Conservation (phyloP, 2,113 vertebrate species). For the Grallaria varia region DNA sequence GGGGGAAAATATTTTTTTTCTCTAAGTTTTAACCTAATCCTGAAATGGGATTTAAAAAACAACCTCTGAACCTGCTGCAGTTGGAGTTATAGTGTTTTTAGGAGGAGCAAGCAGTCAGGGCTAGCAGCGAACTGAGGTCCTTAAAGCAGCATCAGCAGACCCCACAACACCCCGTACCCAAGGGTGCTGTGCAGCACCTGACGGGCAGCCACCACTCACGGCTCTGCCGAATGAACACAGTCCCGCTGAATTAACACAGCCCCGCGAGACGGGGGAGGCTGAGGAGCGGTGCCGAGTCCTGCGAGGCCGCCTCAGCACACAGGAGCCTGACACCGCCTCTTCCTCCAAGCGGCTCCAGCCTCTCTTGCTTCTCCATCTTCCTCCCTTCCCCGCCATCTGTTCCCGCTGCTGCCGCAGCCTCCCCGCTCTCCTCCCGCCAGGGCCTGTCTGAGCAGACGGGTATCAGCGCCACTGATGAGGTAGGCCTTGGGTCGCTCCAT, state of each 20-base stretch:
- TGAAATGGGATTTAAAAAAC: neutral
- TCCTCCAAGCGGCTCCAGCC: slow-evolving; percentile 50
- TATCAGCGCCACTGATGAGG: slow-evolving; percentile 81
- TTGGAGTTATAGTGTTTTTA: neutral
- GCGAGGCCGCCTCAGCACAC: slow-evolving; percentile 46
- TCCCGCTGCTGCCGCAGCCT: slow-evolving; percentile 78
- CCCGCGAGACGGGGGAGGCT: neutral
- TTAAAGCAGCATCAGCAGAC: neutral
- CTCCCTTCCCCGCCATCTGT: slow-evolving; percentile 84
- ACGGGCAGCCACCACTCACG: rapidly evolving
- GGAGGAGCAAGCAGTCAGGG: neutral
- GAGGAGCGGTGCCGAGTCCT: neutral
- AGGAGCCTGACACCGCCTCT: slow-evolving; percentile 72
- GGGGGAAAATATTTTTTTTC: neutral
- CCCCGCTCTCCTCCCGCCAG: slow-evolving; percentile 75
- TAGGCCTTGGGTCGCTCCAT: slow-evolving; percentile 87
- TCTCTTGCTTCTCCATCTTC: slow-evolving; percentile 66
- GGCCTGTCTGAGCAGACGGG: slow-evolving; percentile 85
- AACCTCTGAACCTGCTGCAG: neutral
- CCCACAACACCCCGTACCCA: neutral
- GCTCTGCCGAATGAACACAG: too few species aligned
- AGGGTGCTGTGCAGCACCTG: neutral
- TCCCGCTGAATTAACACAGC: neutral
- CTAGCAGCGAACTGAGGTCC: neutral
- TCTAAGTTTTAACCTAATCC: neutral